Evolutionary conservation across 2,797 vertebrate species (phyloP), one percentile per base, ranked within the genome.

Genomic region (Paratrypauchen microcephalus): DNA sequence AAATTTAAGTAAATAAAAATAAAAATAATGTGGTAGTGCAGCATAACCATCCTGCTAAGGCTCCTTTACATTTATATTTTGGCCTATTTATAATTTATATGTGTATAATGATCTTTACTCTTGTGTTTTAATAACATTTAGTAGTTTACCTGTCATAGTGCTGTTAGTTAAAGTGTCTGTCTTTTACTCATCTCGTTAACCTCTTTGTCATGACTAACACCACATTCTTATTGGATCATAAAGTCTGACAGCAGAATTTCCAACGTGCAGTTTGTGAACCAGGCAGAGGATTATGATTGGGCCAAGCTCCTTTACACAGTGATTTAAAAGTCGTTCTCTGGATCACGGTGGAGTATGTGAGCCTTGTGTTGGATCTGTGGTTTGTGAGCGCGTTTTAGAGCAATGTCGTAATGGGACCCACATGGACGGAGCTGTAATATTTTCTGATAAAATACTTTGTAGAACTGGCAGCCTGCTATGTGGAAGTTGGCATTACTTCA

Each of bases 321-420:
- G 72, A 74, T 72, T 72, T 61, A 74, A 58, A 66, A 70, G 68
- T 55, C 39, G 23, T 68, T 76, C 56, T 52, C 72, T 78, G 82
- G 59, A 85, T 85, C 78, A 75, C 75, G 67, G 86, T 73, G 74
- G 76, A 69, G 75, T 76, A n/a, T 30, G 16, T 75, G 67, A 71
- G 74, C 23, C 74, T 74, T 80, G 63, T 55, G 75, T 41, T 85
- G 80, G 77, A 83, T 68, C 63, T 74, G 81, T 56, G 78, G 84
- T 83, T 85, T 86, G 82, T 79, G 80, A 85, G 67, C 75, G 72
- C 79, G 87, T 87, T 36, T 36, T 84, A 80, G 77, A 86, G 61
- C 83, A 76, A 86, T 87, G 77, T 64, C 72, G 80, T 86, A 88
- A 86, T 80, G 73, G 59, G 64, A 24, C 65, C 58, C 65, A 69